phyloP scores from a whole-genome alignment of 2,888 invertebrate genomes.

The Macropis europaea region DNA sequence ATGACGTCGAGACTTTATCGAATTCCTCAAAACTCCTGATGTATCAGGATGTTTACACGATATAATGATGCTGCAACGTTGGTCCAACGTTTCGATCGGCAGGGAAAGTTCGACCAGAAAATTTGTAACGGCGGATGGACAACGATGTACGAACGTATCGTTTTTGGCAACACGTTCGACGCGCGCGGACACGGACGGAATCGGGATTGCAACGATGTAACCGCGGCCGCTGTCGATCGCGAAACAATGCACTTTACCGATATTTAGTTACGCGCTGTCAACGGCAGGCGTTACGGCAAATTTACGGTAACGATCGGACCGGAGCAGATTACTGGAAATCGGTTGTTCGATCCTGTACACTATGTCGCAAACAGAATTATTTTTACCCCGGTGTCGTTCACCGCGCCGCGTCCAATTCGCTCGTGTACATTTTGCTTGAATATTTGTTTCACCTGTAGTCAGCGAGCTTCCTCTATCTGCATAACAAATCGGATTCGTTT shows the following conservation, averaged over 20 bases:
- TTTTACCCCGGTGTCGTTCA: no score
- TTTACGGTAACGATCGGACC: constrained; percentile 21
- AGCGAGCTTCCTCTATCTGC: no score
- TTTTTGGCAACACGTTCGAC: constrained; percentile 1
- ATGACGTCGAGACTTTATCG: no score
- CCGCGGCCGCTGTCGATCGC: constrained; percentile 34
- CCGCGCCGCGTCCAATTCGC: background rate
- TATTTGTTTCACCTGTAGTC: no score
- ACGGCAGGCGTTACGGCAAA: constrained; percentile 27
- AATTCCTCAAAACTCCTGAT: no score
- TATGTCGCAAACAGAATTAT: background rate
- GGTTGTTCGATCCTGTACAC: constrained; percentile 13
- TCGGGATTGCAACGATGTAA: constrained; percentile 27
- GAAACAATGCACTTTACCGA: constrained; percentile 38
- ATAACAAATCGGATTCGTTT: no score
- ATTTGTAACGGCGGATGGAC: background rate
- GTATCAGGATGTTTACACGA: no score
- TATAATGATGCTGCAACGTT: no score
- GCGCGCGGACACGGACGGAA: background rate
- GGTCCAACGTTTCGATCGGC: no score
- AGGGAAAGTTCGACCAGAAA: constrained; percentile 10
- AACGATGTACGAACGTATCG: background rate
- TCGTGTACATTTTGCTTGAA: background rate
- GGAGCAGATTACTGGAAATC: constrained; percentile 38
- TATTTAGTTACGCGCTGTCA: constrained; percentile 42